Conservation (phyloP, 2,797 vertebrate species). For the Somateria mollissima region DNA sequence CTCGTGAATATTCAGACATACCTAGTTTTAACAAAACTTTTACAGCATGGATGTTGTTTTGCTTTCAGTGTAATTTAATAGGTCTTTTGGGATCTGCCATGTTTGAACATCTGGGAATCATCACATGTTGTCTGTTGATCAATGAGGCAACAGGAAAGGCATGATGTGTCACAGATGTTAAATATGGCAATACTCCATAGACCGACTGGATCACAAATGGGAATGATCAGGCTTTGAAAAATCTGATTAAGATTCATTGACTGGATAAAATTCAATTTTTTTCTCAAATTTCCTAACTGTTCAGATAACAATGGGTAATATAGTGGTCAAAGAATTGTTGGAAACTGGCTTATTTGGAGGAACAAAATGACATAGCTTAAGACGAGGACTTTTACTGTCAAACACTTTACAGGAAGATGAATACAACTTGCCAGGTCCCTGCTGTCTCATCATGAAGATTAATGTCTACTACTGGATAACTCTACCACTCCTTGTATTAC, state of each 20-base stretch:
- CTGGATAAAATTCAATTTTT: constrained; percentile 12
- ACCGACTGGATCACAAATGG: constrained; percentile 62
- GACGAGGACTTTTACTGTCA: constrained; percentile 7
- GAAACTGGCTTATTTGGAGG: background rate
- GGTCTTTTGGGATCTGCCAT: constrained; percentile 50
- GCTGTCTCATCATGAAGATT: constrained; percentile 33
- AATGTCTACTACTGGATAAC: constrained; percentile 33
- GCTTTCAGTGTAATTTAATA: constrained; percentile 55
- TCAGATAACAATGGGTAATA: background rate
- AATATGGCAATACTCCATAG: constrained; percentile 62
- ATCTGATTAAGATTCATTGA: constrained; percentile 56
- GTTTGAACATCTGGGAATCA: constrained; percentile 75
- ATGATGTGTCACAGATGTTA: constrained; percentile 76
- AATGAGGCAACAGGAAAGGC: constrained; percentile 74
- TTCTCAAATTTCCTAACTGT: background rate
- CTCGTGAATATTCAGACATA: constrained; percentile 12
- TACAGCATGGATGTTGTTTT: constrained; percentile 36
- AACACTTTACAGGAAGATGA: constrained; percentile 10
- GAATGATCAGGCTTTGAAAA: constrained; percentile 64
- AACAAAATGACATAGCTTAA: background rate
- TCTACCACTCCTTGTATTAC: constrained; percentile 18
- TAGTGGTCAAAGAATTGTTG: background rate
- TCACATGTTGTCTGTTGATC: constrained; percentile 65
- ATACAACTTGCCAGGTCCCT: constrained; percentile 25
- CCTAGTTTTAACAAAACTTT: constrained; percentile 23